Evolutionary conservation across 2,888 invertebrate species (phyloP), one percentile per base, ranked within the genome.

Genomic region (Chorisops tibialis): DNA sequence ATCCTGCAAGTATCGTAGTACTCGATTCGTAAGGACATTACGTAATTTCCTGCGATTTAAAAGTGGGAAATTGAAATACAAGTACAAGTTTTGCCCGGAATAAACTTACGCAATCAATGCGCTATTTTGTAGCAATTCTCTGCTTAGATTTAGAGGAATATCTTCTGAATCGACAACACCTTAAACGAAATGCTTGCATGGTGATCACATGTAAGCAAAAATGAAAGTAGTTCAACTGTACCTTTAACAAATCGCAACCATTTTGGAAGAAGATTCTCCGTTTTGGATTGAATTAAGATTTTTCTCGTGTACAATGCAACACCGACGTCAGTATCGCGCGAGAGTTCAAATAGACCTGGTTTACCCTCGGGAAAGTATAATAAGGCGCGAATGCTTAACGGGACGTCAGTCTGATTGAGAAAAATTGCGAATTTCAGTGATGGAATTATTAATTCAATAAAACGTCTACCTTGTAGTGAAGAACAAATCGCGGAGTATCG

Each of bases 121-220:
- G 77, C 94, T 95, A 72, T 98, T 96, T 79, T 98, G 98, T 51
- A 98, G 81, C 63, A 98, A 79, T 79, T 98, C 98, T 73, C 98
- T 84, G 75, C 96, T 97, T 65, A 98, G 82, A 84, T 98, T 98
- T 61, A 98, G 80, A 43, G 98, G 98, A 80, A 98, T 96, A 79
- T 98, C 98, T 81, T 98, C 98, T 1, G 96, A 96, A 81, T 98
- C 98, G 14, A 98, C 95, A 30, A 98, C 96, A 73, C 96, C 68
- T 68, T 35, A 16, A 41, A n/a, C n/a, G n/a, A n/a, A n/a, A n/a
- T n/a, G n/a, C n/a, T n/a, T 11, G 9, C 37, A 37, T n/a, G n/a
- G n/a, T n/a, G n/a, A n/a, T n/a, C n/a, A n/a, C n/a, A n/a, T n/a
- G n/a, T n/a, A n/a, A n/a, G n/a, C 21, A 47, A 18, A 51, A 87